phyloP scores from a whole-genome alignment of 2,888 invertebrate genomes.

The Crioceris asparagi region DNA sequence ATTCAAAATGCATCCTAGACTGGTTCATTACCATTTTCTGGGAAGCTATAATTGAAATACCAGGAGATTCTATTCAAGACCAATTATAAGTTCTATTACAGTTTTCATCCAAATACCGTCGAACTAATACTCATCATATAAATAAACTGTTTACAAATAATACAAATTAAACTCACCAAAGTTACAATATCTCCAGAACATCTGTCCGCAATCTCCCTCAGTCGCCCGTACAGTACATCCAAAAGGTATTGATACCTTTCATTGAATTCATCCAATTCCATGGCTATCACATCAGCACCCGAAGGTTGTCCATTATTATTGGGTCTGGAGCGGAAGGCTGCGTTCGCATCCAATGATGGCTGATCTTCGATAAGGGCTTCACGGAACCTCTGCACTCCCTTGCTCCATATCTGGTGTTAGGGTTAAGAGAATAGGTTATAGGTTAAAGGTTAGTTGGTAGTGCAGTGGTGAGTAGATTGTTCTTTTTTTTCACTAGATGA shows the following conservation, averaged over 20 bases:
- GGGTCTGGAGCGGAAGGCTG: conserved; percentile 32
- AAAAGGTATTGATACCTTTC: conserved; percentile 63
- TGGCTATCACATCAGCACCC: conserved; percentile 66
- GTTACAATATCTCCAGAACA: conserved; percentile 65
- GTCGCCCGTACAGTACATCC: conserved; percentile 56
- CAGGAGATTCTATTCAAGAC: too few relatives aligned
- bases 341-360: conserved; percentile 59
- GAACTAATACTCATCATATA: too few relatives aligned
- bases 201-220: conserved; percentile 55
- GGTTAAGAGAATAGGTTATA: conserved; percentile 37
- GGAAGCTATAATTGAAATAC: too few relatives aligned
- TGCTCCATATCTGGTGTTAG: conserved; percentile 69
- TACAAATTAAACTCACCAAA: conserved; percentile 49
- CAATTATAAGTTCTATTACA: too few relatives aligned
- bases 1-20: too few relatives aligned
- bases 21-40: too few relatives aligned
- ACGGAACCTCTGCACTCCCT: conserved; percentile 72
- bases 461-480: conserved; percentile 29
- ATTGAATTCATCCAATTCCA: conserved; percentile 73
- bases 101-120: too few relatives aligned
- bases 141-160: too few relatives aligned
- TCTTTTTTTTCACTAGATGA: too few relatives aligned
- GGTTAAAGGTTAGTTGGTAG: conserved; percentile 34
- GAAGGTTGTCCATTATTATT: conserved; percentile 20
- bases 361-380: conserved; percentile 75